These are phyloP conservation scores for Penaeus vannamei DNA, from an alignment of 1,140 invertebrate species.

Conservation along the genomic window DNA sequence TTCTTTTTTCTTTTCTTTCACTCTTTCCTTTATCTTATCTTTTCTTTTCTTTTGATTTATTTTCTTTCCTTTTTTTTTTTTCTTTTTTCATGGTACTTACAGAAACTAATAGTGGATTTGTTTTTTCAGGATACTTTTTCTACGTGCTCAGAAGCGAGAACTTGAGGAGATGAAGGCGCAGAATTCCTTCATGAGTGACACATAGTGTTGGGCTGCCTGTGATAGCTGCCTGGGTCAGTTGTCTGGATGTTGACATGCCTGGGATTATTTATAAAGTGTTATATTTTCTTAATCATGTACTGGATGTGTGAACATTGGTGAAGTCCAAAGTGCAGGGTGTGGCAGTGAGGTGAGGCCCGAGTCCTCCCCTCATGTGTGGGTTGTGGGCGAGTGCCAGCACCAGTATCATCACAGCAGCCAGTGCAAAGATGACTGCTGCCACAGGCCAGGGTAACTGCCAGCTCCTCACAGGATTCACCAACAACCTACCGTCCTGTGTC, in stretches of 20 bases:
- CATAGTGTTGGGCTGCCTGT: conserved; percentile 64
- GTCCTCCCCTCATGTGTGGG: conserved; percentile 13
- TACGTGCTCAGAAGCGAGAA: conserved; percentile 69
- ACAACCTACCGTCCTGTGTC: conserved; percentile 45
- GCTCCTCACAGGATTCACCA: conserved; percentile 39
- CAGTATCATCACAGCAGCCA: not conserved
- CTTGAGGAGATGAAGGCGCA: conserved; percentile 83
- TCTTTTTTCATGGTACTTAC: not conserved
- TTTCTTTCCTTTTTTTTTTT: too few species aligned
- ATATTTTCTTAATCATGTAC: conserved; percentile 66
- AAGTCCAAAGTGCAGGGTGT: conserved; percentile 61
- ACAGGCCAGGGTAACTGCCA: conserved; percentile 41
- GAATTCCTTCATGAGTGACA: conserved; percentile 90
- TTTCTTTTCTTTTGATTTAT: too few species aligned
- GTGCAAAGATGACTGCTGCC: conserved; percentile 43
- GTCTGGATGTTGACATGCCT: conserved; percentile 62
- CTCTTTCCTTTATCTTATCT: not conserved
- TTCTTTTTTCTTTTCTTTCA: too few species aligned
- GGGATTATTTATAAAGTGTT: conserved; percentile 67
- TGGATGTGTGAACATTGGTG: conserved; percentile 62
- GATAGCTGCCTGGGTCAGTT: conserved; percentile 65
- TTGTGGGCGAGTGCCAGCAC: conserved; percentile 17
- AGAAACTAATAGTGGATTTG: too few species aligned
- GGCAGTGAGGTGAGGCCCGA: conserved; percentile 46
- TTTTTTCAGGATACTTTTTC: conserved; percentile 68